phyloP scores from a whole-genome alignment of 2,113 vertebrate genomes.

The Stictonetta naevosa region DNA sequence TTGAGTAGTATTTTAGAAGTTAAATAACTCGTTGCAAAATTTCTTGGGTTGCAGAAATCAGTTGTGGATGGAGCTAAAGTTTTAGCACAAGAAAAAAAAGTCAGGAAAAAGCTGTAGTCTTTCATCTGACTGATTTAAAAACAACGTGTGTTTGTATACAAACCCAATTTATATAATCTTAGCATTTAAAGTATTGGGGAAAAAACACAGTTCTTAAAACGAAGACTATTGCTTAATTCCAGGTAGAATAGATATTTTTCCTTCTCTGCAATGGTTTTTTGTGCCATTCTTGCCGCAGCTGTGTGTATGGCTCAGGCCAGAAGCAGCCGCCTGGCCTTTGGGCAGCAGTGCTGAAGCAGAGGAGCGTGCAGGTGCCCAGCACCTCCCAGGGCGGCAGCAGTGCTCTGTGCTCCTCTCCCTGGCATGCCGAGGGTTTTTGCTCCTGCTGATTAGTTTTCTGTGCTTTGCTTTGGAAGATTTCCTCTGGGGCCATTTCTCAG shows the following conservation, averaged over 20 bases:
- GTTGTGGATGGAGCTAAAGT: background rate
- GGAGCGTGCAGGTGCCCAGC: background rate
- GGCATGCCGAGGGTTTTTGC: background rate
- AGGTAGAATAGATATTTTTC: background rate
- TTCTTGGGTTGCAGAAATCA: background rate
- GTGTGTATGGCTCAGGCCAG: background rate
- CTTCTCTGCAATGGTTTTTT: background rate
- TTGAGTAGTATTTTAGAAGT: background rate
- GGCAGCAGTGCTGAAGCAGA: background rate
- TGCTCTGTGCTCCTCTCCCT: background rate
- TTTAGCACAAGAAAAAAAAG: background rate
- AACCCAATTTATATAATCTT: background rate
- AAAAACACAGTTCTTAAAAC: background rate
- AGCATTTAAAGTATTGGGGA: background rate
- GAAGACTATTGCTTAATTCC: background rate
- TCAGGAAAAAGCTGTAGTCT: background rate
- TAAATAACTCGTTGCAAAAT: background rate
- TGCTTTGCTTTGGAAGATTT: background rate
- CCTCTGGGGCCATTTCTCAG: background rate
- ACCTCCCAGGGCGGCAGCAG: background rate
- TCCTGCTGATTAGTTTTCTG: slow-evolving; percentile 27
- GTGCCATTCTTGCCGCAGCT: background rate
- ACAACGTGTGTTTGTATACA: rapidly evolving
- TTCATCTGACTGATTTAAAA: background rate
- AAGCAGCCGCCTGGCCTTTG: background rate